Conservation (phyloP, 2,888 invertebrate genomes). For the Boloria selene region DNA sequence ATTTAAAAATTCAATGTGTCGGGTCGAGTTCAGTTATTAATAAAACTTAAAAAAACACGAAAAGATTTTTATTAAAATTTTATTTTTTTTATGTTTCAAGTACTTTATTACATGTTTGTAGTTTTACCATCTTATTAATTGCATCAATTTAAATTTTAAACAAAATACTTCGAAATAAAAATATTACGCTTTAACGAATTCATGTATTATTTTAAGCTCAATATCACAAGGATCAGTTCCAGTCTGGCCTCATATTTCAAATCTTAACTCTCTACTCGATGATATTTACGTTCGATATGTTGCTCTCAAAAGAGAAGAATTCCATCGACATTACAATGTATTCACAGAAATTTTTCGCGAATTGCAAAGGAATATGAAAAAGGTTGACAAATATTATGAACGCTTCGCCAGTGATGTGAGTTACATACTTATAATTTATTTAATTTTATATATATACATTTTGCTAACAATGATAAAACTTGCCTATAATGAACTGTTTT, state of each 20-base stretch:
- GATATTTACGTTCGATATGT: constrained; percentile 60
- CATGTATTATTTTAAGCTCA: constrained; percentile 25
- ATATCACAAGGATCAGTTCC: constrained; percentile 39
- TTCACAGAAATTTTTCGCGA: constrained; percentile 55
- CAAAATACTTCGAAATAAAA: too few species aligned
- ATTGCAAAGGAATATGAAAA: constrained; percentile 61
- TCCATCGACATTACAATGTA: constrained; percentile 56
- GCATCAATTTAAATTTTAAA: too few species aligned
- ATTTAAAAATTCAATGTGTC: too few species aligned
- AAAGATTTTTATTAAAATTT: too few species aligned
- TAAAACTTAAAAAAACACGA: too few species aligned
- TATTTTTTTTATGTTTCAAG: too few species aligned
- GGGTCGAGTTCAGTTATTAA: too few species aligned
- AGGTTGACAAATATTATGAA: constrained; percentile 60
- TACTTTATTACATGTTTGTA: too few species aligned
- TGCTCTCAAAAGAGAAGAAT: constrained; percentile 54
- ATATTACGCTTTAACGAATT: background rate
- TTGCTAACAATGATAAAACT: too few species aligned
- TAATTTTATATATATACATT: background rate
- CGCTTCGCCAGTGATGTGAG: constrained; percentile 64
- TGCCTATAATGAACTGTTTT: too few species aligned
- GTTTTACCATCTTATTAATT: too few species aligned
- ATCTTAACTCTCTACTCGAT: constrained; percentile 56
- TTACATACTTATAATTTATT: constrained; percentile 27
- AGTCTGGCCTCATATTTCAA: constrained; percentile 49